Conservation (phyloP, 1,140 invertebrate species). For the Drosophila burlai region DNA sequence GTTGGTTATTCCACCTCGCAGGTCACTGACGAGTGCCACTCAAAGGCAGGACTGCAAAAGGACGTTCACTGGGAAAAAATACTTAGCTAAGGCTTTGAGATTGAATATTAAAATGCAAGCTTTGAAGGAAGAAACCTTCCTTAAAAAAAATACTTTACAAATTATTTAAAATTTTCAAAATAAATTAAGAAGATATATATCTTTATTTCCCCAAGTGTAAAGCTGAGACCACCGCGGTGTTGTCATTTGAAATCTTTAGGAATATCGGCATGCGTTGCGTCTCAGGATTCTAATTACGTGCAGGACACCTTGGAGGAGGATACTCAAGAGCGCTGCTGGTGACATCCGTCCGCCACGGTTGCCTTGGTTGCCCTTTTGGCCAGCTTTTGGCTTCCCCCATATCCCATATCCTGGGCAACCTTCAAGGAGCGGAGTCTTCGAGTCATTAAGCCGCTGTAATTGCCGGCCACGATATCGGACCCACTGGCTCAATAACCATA, state of each 20-base stretch:
- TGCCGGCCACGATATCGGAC: slow-evolving; percentile 55
- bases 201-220: slow-evolving; percentile 2
- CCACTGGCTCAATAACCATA: slow-evolving; percentile 68
- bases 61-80: not conserved
- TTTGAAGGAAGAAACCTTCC: not conserved
- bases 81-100: rapidly evolving
- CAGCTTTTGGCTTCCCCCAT: not conserved
- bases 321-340: slow-evolving; percentile 72
- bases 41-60: slow-evolving; percentile 24
- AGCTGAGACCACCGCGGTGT: slow-evolving; percentile 68
- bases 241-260: slow-evolving; percentile 73
- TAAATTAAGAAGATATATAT: not conserved
- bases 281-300: slow-evolving; percentile 77
- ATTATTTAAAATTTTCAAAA: not conserved
- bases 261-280: slow-evolving; percentile 70
- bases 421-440: slow-evolving; percentile 37
- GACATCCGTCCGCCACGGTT: slow-evolving; percentile 74
- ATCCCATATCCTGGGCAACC: slow-evolving; percentile 50
- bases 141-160: too few species aligned
- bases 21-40: slow-evolving; percentile 77
- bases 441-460: slow-evolving; percentile 80
- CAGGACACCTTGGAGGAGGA: slow-evolving; percentile 49
- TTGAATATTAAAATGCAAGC: not conserved
- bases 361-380: slow-evolving; percentile 53
- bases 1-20: slow-evolving; percentile 54